phyloP scores from a whole-genome alignment of 2,113 vertebrate genomes.

The Poicephalus meyeri region DNA sequence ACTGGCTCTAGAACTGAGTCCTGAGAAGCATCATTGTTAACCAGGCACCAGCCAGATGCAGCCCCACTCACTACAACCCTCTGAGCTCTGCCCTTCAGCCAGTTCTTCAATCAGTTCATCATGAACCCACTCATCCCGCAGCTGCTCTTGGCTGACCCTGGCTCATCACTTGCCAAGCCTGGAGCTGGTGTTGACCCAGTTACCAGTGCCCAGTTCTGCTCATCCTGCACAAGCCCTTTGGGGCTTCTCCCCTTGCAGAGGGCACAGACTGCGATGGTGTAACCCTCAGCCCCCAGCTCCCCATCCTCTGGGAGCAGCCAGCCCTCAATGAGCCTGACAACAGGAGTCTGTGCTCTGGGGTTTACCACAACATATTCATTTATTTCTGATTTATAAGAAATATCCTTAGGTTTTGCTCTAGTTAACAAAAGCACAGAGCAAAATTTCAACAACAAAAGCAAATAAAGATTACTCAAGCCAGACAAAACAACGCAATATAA shows the following conservation, averaged over 20 bases:
- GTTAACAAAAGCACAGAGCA: not conserved
- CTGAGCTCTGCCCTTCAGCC: not conserved
- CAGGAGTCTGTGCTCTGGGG: not conserved
- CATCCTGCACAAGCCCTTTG: not conserved
- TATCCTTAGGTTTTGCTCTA: not conserved
- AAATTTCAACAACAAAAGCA: not conserved
- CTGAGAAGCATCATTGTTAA: not conserved
- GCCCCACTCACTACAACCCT: not conserved
- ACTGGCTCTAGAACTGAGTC: not conserved
- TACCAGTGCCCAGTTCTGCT: not conserved
- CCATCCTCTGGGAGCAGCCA: not conserved
- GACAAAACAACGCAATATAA: not conserved
- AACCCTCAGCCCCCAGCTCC: not conserved
- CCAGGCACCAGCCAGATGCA: not conserved
- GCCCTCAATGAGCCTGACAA: not conserved
- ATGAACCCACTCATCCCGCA: fast-evolving
- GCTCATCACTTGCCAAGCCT: not conserved
- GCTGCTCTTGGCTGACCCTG: not conserved
- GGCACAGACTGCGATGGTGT: fast-evolving
- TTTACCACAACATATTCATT: not conserved
- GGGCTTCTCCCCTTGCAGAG: fast-evolving
- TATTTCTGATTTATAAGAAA: not conserved
- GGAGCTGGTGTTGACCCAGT: not conserved
- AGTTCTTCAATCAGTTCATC: not conserved
- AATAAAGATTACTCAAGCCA: not conserved